phyloP scores from a whole-genome alignment of 2,797 vertebrate genomes.

The Cygnus olor region DNA sequence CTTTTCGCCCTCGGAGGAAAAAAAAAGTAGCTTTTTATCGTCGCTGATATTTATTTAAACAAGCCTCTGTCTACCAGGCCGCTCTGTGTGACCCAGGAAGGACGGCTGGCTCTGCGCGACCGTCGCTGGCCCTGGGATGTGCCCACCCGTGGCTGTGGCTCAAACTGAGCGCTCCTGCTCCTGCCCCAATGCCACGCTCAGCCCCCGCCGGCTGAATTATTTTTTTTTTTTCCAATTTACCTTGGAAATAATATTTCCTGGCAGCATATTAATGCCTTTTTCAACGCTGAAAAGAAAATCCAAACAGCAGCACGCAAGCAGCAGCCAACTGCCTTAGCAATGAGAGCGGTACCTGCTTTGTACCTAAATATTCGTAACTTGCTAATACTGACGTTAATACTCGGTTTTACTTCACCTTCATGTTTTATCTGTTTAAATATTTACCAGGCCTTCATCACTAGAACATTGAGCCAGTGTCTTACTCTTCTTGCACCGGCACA shows the following conservation, averaged over 20 bases:
- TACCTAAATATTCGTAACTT: conserved; percentile 31
- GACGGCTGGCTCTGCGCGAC: not conserved
- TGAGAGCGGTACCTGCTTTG: not conserved
- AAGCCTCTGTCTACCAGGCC: not conserved
- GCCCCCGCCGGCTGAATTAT: not conserved
- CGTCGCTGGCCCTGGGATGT: not conserved
- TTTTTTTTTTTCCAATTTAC: conserved; percentile 19
- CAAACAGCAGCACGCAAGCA: conserved; percentile 18
- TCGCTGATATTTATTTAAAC: not conserved
- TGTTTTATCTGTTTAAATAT: conserved; percentile 19
- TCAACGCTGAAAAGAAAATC: conserved; percentile 36
- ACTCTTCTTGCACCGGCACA: not conserved
- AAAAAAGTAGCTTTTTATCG: not conserved
- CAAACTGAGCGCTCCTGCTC: not conserved
- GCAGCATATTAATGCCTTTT: conserved; percentile 65
- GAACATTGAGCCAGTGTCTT: not conserved
- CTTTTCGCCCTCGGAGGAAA: not conserved
- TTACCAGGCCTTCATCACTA: not conserved
- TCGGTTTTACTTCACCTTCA: not conserved
- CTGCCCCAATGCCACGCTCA: accelerated
- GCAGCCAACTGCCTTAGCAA: conserved; percentile 12
- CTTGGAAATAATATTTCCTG: conserved; percentile 66
- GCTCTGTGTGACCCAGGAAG: not conserved
- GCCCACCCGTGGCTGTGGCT: not conserved
- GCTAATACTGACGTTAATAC: not conserved